Base-by-base conservation (phyloP, 2,113 vertebrate genomes). In the Thunnus maccoyii region DNA sequence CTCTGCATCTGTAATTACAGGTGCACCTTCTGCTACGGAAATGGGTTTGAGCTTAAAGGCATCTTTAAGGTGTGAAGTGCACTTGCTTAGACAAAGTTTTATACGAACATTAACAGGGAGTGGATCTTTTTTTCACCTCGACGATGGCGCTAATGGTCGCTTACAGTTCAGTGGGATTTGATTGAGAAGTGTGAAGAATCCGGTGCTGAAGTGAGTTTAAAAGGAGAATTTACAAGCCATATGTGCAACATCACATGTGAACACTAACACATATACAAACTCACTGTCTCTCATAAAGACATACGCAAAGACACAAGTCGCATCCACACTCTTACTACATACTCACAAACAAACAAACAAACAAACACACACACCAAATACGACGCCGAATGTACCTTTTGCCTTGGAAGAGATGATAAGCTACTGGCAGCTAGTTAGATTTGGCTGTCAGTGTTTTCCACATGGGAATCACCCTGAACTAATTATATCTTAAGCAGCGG, bases 381-480 rank as follows among this genome's bases (percentile, higher is more conserved):
- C 15, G 76, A 87, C 14, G 79, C 88, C 57, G 58, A 84, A 74
- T 72, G 66, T 83, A 85, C 84, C 76, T 87, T 81, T 86, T 73
- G 88, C 87, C 89, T 90, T 84, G 86, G 86, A 88, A 88, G 87
- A 86, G 90, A 89, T 58, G 89, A 92, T 93, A 94, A 94, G 93
- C 91, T 88, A 88, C 91, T 91, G 91, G 92, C 92, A 94, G 89
- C 91, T 88, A 93, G 88, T 91, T 91, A 92, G 93, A 94, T 95
- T 94, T 94, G 90, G 86, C 94, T 94, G 95, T 94, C 94, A 94
- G 88, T 93, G 91, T 94, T 94, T 92, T 94, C 84, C 95, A 94
- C 94, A 92, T 93, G 94, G 94, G 94, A 95, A 95, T 95, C 94
- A 93, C 95, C 94, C 94, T 94, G 91, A 96, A 95, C 94, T 95